Evolutionary conservation across 2,113 vertebrate genomes (phyloP).

Genomic region (Heterocephalus glaber): DNA sequence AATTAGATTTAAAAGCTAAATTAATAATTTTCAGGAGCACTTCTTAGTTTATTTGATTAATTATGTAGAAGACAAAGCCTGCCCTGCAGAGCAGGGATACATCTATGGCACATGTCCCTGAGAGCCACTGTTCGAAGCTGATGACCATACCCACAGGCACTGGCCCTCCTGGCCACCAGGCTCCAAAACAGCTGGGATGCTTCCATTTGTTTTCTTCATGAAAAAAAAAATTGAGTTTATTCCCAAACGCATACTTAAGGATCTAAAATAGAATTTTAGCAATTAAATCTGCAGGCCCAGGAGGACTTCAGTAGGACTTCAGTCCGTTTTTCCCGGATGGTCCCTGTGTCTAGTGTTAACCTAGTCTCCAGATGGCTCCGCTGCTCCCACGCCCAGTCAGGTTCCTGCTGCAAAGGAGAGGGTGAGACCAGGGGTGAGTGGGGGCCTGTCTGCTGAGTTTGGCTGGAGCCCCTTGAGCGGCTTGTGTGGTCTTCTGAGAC

Average conservation of each 20-base stretch:
- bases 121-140: background rate
- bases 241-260: conserved; percentile 34
- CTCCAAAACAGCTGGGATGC: conserved; percentile 32
- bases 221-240: conserved; percentile 43
- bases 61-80: background rate
- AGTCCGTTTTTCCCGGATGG: background rate
- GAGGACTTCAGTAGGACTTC: background rate
- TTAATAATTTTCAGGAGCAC: conserved; percentile 14
- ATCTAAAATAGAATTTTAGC: conserved; percentile 51
- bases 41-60: background rate
- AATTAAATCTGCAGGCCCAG: conserved; percentile 21
- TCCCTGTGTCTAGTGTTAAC: background rate
- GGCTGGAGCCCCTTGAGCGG: background rate
- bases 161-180: conserved; percentile 37
- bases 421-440: background rate
- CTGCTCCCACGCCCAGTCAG: background rate
- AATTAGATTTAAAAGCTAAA: conserved; percentile 36
- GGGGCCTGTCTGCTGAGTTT: background rate
- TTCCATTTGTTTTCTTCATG: conserved; percentile 29
- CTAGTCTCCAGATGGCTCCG: background rate
- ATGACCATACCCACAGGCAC: background rate
- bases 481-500: fast-evolving
- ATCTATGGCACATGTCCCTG: background rate
- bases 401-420: background rate
- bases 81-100: background rate